phyloP scores from a whole-genome alignment of 2,113 vertebrate genomes.

The Puntigrus tetrazona region DNA sequence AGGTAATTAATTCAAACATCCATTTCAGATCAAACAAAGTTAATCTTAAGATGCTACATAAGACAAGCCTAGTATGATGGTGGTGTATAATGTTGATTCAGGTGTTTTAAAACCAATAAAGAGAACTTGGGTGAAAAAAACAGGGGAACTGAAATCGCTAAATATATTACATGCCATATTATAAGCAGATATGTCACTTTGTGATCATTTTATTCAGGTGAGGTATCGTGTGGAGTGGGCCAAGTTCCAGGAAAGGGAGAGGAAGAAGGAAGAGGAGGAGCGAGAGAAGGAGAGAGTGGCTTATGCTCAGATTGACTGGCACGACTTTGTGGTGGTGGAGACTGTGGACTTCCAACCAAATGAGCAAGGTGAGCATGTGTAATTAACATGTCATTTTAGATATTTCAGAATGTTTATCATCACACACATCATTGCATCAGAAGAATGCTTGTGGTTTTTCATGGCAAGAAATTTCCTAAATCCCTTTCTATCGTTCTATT shows the following conservation, averaged over 20 bases:
- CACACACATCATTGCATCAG: not conserved
- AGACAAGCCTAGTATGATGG: too few species aligned
- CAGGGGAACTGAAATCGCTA: not conserved
- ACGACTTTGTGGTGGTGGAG: slow-evolving; percentile 98
- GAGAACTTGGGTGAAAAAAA: not conserved
- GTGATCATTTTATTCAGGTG: slow-evolving; percentile 81
- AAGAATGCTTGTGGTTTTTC: not conserved
- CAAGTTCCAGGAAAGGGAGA: slow-evolving; percentile 95
- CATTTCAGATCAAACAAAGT: not conserved
- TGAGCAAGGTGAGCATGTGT: slow-evolving; percentile 83
- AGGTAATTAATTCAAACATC: slow-evolving; percentile 76
- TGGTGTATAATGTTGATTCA: too few species aligned
- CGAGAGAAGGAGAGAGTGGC: slow-evolving; percentile 94
- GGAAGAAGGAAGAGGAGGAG: slow-evolving; percentile 98
- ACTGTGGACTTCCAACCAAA: slow-evolving; percentile 97
- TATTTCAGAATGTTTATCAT: not conserved
- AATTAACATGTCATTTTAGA: not conserved
- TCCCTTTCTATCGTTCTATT: not conserved
- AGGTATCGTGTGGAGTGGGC: slow-evolving; percentile 98
- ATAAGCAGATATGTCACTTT: not conserved
- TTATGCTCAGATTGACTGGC: slow-evolving; percentile 98
- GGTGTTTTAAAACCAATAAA: not conserved
- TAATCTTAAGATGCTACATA: not conserved
- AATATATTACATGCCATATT: not conserved
- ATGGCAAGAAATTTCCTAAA: not conserved